phyloP scores from a whole-genome alignment of 2,797 vertebrate genomes.

The Cossypha heuglini region DNA sequence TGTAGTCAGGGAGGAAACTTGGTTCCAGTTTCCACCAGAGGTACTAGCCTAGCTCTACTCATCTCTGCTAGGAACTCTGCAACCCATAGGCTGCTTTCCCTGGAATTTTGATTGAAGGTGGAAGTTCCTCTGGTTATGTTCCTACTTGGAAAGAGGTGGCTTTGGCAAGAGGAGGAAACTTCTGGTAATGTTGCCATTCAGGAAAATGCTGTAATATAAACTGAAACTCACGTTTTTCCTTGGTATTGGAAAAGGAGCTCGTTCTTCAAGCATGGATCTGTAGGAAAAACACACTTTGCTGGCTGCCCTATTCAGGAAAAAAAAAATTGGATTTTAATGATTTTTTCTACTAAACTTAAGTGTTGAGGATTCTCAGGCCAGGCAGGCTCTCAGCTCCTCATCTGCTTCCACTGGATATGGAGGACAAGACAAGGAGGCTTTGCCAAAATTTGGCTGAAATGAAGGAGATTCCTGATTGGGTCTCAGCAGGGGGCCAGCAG shows the following conservation, averaged over 20 bases:
- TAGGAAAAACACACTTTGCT: background rate
- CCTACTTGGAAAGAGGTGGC: background rate
- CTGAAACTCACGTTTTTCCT: background rate
- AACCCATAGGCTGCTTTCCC: background rate
- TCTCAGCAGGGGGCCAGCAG: background rate
- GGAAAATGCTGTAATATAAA: background rate
- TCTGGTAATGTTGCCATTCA: background rate
- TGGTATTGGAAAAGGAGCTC: background rate
- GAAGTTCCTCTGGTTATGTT: background rate
- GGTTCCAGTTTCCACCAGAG: background rate
- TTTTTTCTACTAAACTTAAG: background rate
- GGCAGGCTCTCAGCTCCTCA: background rate
- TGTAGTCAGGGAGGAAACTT: background rate
- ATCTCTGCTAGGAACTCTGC: background rate
- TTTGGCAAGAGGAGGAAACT: background rate
- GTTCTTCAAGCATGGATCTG: background rate
- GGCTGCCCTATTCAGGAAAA: background rate
- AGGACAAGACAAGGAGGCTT: background rate
- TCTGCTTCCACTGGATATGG: background rate
- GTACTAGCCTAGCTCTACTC: background rate
- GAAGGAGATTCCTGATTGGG: background rate
- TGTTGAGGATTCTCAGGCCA: background rate
- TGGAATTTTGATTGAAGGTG: background rate
- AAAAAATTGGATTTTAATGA: background rate
- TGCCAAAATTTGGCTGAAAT: background rate